Base-by-base conservation (phyloP, 1,140 invertebrate genomes). In the Drosophila obscura region DNA sequence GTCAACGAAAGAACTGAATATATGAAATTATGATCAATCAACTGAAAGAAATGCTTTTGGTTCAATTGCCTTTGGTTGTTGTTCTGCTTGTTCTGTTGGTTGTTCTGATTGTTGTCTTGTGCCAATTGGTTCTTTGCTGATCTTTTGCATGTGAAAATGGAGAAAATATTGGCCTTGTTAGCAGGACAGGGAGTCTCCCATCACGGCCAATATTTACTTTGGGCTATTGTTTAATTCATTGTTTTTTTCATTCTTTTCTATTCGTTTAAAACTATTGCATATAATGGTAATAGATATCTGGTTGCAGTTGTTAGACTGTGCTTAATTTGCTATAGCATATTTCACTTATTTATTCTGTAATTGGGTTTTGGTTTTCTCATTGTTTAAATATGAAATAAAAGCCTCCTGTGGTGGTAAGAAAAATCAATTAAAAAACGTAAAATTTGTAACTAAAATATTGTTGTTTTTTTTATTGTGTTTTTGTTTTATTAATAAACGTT, bases 61-160 rank as follows among this genome's bases (percentile, higher is more conserved):
- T 58, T 69, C 64, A 69, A 69, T 69, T 71, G 68, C 65, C 48
- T 52, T 71, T 71, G 28, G 8, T 71, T 58, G 28, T 71, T 71
- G 26, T 26, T 57, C 24, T 57, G 19, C 22, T 43, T 64, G 31
- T 51, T 66, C 35, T 60, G 8, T 51, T 35, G 31, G 28, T 61
- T 35, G 22, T 26, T 52, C 44, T 57, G n/a, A 41, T 49, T 75
- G 39, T 73, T 68, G 43, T 62, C 31, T 22, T 53, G 52, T 52
- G 62, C 80, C 74, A 80, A 76, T 84, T 73, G 60, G 58, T 50
- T 46, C 52, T 41, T 44, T 75, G 73, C 50, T 73, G 58, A 59
- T 77, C 53, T 74, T 80, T 80, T 64, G 52, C 76, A 84, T 90
- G 88, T 90, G 88, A 90, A 90, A 90, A 90, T 90, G 87, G 88